Evolutionary conservation across 2,797 vertebrate species (phyloP).

Genomic region (Mus spretus): DNA sequence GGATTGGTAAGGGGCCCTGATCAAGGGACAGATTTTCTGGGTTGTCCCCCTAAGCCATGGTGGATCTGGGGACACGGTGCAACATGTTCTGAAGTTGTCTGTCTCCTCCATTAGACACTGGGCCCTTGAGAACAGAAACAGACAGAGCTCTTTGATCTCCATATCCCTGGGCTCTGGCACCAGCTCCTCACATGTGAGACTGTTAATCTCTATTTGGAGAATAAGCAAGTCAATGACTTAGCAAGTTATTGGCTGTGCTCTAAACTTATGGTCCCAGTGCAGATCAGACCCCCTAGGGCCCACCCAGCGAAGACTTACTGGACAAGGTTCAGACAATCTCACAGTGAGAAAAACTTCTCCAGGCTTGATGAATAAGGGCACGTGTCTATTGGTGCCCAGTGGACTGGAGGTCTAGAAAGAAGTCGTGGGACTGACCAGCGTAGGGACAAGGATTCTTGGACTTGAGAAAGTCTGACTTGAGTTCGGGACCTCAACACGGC

Average conservation of each 20-base stretch:
- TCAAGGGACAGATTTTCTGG: conserved; percentile 63
- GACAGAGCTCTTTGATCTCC: conserved; percentile 58
- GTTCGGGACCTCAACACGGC: background rate
- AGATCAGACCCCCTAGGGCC: background rate
- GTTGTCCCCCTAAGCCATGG: conserved; percentile 47
- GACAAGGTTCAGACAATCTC: background rate
- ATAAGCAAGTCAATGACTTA: conserved; percentile 11
- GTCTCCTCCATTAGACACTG: background rate
- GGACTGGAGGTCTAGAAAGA: background rate
- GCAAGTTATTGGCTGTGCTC: background rate
- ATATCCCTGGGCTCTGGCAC: background rate
- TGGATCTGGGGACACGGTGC: background rate
- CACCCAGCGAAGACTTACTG: background rate
- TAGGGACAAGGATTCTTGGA: background rate
- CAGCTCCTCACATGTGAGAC: conserved; percentile 5
- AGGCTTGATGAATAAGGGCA: background rate
- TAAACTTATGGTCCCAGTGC: background rate
- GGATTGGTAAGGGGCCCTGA: conserved; percentile 25
- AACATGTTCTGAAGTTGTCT: conserved; percentile 52
- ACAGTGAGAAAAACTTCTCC: background rate
- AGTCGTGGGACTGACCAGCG: background rate
- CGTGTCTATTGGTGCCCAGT: background rate
- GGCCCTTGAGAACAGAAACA: background rate
- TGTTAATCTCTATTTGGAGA: conserved; percentile 54
- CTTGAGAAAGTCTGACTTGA: background rate